A percentile compares a stretch with the other conserved stretches of the same genome.
Conservation (phyloP, 2,113 vertebrate genomes). For the Camelus bactrianus region DNA sequence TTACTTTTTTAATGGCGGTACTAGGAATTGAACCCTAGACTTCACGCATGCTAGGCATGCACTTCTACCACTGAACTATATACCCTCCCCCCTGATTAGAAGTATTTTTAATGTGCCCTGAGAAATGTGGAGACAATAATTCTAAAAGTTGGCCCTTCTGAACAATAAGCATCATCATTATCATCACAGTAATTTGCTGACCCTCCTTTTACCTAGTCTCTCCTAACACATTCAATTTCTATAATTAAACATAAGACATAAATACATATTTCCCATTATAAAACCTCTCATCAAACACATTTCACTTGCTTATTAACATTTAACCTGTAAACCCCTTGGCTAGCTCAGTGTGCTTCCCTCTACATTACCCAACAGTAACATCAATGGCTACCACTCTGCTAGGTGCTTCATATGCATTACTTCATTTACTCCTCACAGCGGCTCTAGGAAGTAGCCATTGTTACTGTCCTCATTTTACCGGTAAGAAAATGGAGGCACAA, state of each 20-base stretch:
- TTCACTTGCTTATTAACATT: neutral
- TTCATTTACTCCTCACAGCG: neutral
- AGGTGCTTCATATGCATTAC: neutral
- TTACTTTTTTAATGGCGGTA: no score
- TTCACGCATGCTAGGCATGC: no score
- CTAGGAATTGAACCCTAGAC: no score
- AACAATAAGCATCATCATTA: neutral
- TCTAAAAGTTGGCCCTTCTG: neutral
- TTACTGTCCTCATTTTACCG: no score
- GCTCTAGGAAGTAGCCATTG: no score
- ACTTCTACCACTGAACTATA: no score
- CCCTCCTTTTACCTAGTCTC: neutral
- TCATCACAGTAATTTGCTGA: neutral
- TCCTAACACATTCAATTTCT: neutral
- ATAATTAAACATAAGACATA: neutral
- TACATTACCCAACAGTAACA: neutral
- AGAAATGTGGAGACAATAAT: neutral
- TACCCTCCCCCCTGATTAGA: no score
- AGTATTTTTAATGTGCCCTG: no score
- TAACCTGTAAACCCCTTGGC: neutral
- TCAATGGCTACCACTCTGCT: neutral
- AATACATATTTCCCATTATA: neutral
- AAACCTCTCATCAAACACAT: neutral
- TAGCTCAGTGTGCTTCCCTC: neutral
- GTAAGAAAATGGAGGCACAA: neutral